phyloP scores from a whole-genome alignment of 1,140 invertebrate species.

The Drosophila pruinosa region DNA sequence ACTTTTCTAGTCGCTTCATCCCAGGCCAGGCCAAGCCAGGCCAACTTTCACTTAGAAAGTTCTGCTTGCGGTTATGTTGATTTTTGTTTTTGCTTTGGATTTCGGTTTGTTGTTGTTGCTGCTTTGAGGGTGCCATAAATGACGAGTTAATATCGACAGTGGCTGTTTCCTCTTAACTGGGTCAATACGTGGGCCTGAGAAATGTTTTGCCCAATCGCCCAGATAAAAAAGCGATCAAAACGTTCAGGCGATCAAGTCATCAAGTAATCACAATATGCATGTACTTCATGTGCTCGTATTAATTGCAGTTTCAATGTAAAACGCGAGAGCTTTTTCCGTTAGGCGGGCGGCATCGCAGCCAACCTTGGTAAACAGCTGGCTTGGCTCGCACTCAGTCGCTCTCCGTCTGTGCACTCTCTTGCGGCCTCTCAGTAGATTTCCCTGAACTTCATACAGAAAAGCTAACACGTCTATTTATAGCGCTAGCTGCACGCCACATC shows the following conservation, averaged over 20 bases:
- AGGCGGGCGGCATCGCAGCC: constrained; percentile 39
- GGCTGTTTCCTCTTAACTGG: constrained; percentile 54
- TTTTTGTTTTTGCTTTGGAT: constrained; percentile 9
- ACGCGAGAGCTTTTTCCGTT: constrained; percentile 71
- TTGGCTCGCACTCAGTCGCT: background rate
- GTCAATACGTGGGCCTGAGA: constrained; percentile 64
- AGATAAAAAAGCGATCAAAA: constrained; percentile 6
- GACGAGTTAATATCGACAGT: constrained; percentile 43
- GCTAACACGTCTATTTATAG: constrained; percentile 71
- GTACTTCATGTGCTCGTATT: constrained; percentile 29
- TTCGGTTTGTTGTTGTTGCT: constrained; percentile 43
- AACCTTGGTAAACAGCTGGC: constrained; percentile 65
- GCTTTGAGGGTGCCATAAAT: constrained; percentile 60
- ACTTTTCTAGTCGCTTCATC: constrained; percentile 75
- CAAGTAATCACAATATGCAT: constrained; percentile 17
- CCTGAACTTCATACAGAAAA: constrained; percentile 76
- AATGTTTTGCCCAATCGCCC: constrained; percentile 18
- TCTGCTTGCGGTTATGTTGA: constrained; percentile 70
- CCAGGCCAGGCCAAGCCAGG: constrained; percentile 34
- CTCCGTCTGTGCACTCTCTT: background rate
- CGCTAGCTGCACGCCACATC: constrained; percentile 38
- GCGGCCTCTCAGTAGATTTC: constrained; percentile 64
- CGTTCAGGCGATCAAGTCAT: constrained; percentile 2
- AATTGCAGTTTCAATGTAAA: constrained; percentile 69
- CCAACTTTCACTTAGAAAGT: constrained; percentile 80